Base-by-base conservation (phyloP, 1,140 invertebrate genomes). In the Colletes gigas region DNA sequence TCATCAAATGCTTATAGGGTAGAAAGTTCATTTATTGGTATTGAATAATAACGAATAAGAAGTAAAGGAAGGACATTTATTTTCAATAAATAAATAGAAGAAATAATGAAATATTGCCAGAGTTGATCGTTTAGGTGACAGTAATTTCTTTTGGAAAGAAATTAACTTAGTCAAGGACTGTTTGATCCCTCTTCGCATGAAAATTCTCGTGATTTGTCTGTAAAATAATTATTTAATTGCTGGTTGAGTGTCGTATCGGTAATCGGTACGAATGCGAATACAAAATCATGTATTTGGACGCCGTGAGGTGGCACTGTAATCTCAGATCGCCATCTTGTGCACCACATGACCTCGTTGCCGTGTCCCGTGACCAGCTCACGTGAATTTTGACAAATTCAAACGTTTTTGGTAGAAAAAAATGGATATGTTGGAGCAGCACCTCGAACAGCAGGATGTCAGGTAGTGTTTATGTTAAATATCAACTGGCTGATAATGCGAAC, bases 341-440 rank as follows among this genome's bases (percentile, higher is more conserved):
- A 93, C 92, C 93, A 93, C 93, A 93, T 93, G 93, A 93, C 93
- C 92, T 93, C 92, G 90, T 93, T 93, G 92, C 87, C 88, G 93
- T 93, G 92, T 93, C 93, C 92, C 93, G 93, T 93, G 93, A 93
- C 93, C 93, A 93, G 90, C 92, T 93, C 93, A 93, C 93, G 93
- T 93, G 93, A 93, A 93, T 93, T 93, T 93, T 90, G 90, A 91
- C 91, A 92, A 92, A 93, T 93, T 93, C 92, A 93, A 93, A 93
- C 92, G 83, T 89, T 92, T 91, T 88, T 84, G 78, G 77, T 83
- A 83, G 87, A 88, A 89, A 89, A 88, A 87, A 89, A 93, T 93
- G 93, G 93, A 93, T 86, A 93, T 93, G 85, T 89, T 93, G 89
- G 93, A 93, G 83, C 91, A 93, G 60, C 92, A 93, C 70, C 92